These are phyloP conservation scores for Ephestia elutella DNA, from an alignment of 1,140 invertebrate species.

Conservation along the genomic window DNA sequence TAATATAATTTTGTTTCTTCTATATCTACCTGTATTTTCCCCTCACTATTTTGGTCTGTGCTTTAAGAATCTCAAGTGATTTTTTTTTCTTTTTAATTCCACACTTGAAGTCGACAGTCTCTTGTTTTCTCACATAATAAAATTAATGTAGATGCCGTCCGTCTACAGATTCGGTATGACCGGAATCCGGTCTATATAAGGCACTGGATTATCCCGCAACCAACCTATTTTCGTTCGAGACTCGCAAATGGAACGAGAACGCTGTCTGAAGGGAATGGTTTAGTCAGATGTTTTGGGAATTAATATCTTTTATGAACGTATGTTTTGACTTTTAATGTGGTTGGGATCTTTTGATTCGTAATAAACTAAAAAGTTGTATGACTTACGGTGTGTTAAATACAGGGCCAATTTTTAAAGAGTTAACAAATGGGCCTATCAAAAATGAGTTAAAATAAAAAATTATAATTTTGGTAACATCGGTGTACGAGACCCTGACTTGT, in stretches of 20 bases:
- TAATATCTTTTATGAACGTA: neutral
- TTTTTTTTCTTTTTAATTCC: neutral
- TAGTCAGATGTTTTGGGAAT: neutral
- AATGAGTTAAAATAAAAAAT: too few relatives aligned
- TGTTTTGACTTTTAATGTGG: too few relatives aligned
- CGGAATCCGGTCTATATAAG: conserved; percentile 53
- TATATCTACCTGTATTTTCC: too few relatives aligned
- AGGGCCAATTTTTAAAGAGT: too few relatives aligned
- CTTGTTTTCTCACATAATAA: neutral
- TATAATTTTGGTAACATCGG: neutral
- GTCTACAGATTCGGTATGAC: conserved; percentile 23
- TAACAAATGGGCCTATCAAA: too few relatives aligned
- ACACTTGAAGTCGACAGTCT: neutral
- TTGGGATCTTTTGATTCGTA: conserved; percentile 4
- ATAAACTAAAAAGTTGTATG: conserved; percentile 11
- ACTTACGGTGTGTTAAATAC: too few relatives aligned
- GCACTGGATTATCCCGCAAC: conserved; percentile 34
- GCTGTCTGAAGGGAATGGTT: conserved; percentile 4
- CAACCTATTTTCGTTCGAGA: conserved; percentile 34
- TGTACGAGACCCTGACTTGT: neutral
- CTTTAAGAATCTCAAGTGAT: neutral
- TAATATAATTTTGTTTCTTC: too few relatives aligned
- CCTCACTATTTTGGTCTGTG: too few relatives aligned
- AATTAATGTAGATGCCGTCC: neutral
- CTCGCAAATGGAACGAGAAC: neutral